Conservation (phyloP, 2,888 invertebrate genomes). For the Hartigia nigra region DNA sequence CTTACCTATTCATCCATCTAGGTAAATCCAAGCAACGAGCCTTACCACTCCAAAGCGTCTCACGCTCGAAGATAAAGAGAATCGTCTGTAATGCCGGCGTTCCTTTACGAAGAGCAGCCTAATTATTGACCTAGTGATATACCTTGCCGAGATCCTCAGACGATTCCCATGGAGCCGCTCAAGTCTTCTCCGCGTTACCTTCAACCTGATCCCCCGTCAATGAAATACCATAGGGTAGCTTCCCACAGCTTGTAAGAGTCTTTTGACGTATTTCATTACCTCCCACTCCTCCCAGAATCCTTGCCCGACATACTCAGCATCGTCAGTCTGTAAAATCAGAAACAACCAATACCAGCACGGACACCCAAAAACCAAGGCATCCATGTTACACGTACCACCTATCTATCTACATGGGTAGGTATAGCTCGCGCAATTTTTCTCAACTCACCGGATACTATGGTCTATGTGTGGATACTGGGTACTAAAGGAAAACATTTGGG, state of each 20-base stretch:
- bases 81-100: background rate
- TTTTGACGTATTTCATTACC: background rate
- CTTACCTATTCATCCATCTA: background rate
- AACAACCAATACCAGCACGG: background rate
- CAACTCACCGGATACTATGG: background rate
- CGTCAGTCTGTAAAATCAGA: background rate
- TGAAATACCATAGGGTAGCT: background rate
- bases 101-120: slow-evolving; percentile 43
- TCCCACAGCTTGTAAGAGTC: background rate
- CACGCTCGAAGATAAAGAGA: background rate
- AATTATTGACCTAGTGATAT: slow-evolving; percentile 53
- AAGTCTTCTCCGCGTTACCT: background rate
- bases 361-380: background rate
- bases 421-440: background rate
- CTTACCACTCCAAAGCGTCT: background rate
- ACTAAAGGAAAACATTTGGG: background rate
- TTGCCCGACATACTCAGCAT: background rate
- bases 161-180: background rate
- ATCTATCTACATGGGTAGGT: background rate
- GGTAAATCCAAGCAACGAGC: background rate
- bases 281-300: background rate
- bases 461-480: background rate
- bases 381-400: background rate
- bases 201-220: background rate
- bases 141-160: background rate